phyloP scores from a whole-genome alignment of 2,797 vertebrate genomes.

The Leontocebus nigricollis region DNA sequence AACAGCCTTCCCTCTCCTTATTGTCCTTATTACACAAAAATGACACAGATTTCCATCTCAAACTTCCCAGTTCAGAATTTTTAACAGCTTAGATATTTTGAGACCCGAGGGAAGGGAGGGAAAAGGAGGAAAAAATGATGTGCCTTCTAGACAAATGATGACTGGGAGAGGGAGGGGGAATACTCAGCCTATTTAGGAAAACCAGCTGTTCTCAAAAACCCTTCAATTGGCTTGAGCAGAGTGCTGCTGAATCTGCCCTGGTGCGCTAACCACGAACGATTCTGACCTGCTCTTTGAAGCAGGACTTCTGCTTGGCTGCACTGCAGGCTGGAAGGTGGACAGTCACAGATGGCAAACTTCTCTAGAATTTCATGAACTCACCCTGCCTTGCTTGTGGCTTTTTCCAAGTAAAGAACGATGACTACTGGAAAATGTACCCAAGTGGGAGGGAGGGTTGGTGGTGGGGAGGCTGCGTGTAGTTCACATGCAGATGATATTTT shows the following conservation, averaged over 20 bases:
- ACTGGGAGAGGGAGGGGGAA: fast-evolving
- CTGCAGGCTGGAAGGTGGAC: not conserved
- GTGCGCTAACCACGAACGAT: fast-evolving
- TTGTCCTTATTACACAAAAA: not conserved
- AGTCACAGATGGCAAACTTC: not conserved
- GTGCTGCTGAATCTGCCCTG: not conserved
- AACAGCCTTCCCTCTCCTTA: not conserved
- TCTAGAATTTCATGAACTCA: not conserved
- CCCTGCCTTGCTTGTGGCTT: not conserved
- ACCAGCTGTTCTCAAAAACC: not conserved
- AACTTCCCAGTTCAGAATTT: not conserved
- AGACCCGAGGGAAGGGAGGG: not conserved
- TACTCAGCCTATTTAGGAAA: not conserved
- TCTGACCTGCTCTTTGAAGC: not conserved
- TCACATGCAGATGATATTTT: not conserved
- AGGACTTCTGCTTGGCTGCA: not conserved
- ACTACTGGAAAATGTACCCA: not conserved
- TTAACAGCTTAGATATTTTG: not conserved
- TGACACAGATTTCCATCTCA: not conserved
- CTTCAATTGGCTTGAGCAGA: not conserved
- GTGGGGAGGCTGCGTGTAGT: not conserved
- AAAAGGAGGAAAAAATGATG: not conserved
- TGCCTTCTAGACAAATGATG: not conserved
- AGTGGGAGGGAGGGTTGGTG: not conserved
- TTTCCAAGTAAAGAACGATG: not conserved